Conservation (phyloP, 2,113 vertebrate species). For the Vimba vimba region DNA sequence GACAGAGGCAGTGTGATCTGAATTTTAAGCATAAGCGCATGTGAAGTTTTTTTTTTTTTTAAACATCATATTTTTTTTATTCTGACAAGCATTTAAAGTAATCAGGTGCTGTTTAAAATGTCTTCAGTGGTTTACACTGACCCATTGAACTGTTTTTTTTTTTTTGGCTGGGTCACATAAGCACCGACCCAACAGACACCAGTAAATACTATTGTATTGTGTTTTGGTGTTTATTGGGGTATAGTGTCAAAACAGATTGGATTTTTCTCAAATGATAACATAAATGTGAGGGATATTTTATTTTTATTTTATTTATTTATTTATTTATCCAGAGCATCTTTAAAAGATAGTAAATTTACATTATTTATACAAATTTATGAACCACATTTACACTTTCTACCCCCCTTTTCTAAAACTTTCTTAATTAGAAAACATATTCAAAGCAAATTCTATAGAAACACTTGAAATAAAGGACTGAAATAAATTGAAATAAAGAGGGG, state of each 20-base stretch:
- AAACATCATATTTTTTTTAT: too few relatives aligned
- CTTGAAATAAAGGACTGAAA: background rate
- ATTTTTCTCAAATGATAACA: background rate
- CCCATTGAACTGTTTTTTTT: background rate
- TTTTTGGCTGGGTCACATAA: background rate
- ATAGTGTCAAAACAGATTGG: background rate
- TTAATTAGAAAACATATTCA: too few relatives aligned
- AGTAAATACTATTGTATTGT: background rate
- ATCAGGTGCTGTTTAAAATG: background rate
- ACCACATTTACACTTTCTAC: too few relatives aligned
- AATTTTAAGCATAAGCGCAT: background rate
- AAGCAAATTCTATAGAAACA: too few relatives aligned
- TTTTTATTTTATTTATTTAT: background rate
- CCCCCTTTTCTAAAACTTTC: too few relatives aligned
- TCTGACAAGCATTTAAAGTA: background rate
- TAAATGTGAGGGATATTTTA: background rate
- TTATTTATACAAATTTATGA: too few relatives aligned
- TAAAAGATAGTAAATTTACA: background rate
- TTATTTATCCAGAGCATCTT: background rate
- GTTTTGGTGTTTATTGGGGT: background rate
- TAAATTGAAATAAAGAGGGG: background rate
- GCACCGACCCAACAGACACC: too few relatives aligned
- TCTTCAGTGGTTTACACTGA: background rate
- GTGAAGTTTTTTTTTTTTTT: too few relatives aligned
- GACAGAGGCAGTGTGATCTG: background rate